Conservation (phyloP, 2,113 vertebrate species). For the Labeo catla region DNA sequence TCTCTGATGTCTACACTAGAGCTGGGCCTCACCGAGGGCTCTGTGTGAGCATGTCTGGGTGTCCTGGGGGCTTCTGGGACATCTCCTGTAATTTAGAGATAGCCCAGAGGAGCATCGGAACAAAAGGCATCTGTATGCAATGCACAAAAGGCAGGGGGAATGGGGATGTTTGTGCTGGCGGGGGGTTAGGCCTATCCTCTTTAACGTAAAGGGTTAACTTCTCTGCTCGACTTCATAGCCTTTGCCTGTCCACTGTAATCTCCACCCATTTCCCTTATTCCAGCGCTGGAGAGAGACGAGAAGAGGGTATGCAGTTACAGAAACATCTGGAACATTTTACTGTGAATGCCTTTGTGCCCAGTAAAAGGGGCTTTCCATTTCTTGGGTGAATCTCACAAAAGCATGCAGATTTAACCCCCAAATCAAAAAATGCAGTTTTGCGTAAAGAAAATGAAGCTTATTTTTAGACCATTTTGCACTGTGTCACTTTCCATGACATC, state of each 20-base stretch:
- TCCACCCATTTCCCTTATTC: constrained; percentile 11
- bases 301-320: neutral
- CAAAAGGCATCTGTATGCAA: constrained; percentile 60
- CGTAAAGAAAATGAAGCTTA: neutral
- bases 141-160: constrained; percentile 41
- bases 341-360: constrained; percentile 35
- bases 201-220: constrained; percentile 11
- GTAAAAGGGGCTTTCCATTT: constrained; percentile 40
- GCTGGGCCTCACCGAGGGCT: constrained; percentile 29
- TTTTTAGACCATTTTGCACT: neutral
- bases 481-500: neutral
- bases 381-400: neutral
- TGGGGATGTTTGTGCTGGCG: neutral
- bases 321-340: constrained; percentile 69
- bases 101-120: constrained; percentile 54
- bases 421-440: neutral
- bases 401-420: neutral
- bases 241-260: constrained; percentile 2
- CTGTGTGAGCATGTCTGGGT: neutral
- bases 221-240: neutral
- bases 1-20: constrained; percentile 37
- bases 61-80: constrained; percentile 10
- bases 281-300: constrained; percentile 18
- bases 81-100: constrained; percentile 59
- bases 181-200: neutral